phyloP scores from a whole-genome alignment of 2,888 invertebrate genomes.

The Atethmia centrago region DNA sequence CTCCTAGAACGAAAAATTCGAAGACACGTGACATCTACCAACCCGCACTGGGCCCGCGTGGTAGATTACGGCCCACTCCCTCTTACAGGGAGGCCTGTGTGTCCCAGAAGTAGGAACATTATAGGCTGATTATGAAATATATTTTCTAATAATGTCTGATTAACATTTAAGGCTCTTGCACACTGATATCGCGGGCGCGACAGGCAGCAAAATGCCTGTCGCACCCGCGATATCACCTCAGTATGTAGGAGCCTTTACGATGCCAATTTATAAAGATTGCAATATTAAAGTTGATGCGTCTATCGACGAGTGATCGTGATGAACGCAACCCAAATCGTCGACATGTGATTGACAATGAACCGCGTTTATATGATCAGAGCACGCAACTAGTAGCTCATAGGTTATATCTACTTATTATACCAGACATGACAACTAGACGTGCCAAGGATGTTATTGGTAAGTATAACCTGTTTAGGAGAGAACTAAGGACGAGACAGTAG shows the following conservation, averaged over 20 bases:
- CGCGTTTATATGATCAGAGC: slow-evolving; percentile 36
- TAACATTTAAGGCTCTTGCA: too few relatives aligned
- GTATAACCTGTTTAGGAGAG: background rate
- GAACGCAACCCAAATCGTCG: slow-evolving; percentile 34
- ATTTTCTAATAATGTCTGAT: slow-evolving; percentile 26
- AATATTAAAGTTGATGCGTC: slow-evolving; percentile 37
- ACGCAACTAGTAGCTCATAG: slow-evolving; percentile 39
- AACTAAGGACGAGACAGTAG: slow-evolving; percentile 14
- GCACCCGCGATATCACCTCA: too few relatives aligned
- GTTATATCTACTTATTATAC: slow-evolving; percentile 15
- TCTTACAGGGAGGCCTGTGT: too few relatives aligned
- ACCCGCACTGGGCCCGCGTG: too few relatives aligned
- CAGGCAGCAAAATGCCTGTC: too few relatives aligned
- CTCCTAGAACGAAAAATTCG: too few relatives aligned
- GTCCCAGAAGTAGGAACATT: too few relatives aligned
- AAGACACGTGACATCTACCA: too few relatives aligned
- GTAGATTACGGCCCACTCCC: too few relatives aligned
- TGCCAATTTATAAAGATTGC: slow-evolving; percentile 27
- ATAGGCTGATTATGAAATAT: too few relatives aligned
- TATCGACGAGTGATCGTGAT: slow-evolving; percentile 37
- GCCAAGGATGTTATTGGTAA: slow-evolving; percentile 27
- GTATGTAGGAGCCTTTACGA: slow-evolving; percentile 56
- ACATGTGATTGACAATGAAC: slow-evolving; percentile 53
- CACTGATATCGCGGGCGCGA: too few relatives aligned
- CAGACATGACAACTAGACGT: slow-evolving; percentile 30